phyloP scores from a whole-genome alignment of 2,797 vertebrate genomes.

The Hephaestus fuliginosus region DNA sequence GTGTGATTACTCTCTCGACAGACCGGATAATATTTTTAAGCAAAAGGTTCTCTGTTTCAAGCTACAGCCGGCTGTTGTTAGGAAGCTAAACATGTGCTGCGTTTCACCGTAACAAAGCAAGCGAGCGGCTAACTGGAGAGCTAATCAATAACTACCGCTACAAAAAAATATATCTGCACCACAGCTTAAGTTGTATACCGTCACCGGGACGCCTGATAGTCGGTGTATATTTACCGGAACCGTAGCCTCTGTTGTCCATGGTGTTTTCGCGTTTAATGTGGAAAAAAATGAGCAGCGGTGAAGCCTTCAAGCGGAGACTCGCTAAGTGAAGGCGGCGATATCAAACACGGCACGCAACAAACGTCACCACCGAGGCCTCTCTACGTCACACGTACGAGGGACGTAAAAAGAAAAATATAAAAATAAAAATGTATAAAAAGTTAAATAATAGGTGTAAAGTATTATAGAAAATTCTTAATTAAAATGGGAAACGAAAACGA shows the following conservation, averaged over 20 bases:
- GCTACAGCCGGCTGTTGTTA: neutral
- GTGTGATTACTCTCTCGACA: accelerated
- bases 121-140: neutral
- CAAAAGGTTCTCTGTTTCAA: neutral
- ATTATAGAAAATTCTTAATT: too few relatives aligned
- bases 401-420: neutral
- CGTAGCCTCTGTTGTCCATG: constrained; percentile 80
- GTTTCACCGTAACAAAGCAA: constrained; percentile 2
- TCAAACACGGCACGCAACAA: neutral
- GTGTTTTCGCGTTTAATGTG: neutral
- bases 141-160: neutral
- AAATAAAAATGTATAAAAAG: too few relatives aligned
- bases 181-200: accelerated
- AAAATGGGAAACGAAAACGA: too few relatives aligned
- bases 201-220: accelerated
- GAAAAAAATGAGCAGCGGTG: accelerated
- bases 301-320: neutral
- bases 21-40: accelerated
- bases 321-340: neutral
- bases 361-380: constrained; percentile 15
- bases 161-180: neutral
- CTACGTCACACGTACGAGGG: constrained; percentile 6
- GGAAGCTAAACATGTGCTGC: neutral
- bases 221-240: constrained; percentile 66
- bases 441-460: too few relatives aligned